Evolutionary conservation across 1,140 invertebrate genomes (phyloP), one percentile per base, ranked within the genome.

Genomic region (Ruditapes philippinarum): DNA sequence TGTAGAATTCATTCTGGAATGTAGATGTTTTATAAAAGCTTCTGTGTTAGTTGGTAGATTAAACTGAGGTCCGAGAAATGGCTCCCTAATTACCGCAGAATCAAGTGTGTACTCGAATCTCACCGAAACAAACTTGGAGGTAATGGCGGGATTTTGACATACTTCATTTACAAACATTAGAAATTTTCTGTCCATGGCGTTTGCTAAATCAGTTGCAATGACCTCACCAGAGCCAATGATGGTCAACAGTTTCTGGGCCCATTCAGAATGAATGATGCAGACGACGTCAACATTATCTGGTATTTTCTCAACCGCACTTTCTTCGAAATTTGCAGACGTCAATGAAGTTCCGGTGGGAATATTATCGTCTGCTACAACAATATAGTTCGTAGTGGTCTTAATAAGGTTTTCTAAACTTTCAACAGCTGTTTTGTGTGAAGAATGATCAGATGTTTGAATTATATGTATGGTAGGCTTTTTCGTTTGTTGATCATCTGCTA

Each of bases 21-120:
- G 28, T 33, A 83, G 42, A 49, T 83, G 80, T 68, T 65, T 83
- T 28, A 83, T 25, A 17, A 83, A 68, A 19, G 80, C 80, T n/a
- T 83, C 62, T 1, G 42, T 83, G 28, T 83, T 83, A 19, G 14
- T 28, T 0, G 80, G 80, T 25, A 83, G 42, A n/a, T 62, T 83
- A 60, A 83, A 83, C 28, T 42, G 25, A 0, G 62, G 57, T 12
- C 80, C 80, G 5, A 83, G 57, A 33, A 83, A 83, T 83, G 80
- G 80, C 42, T 83, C 38, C 28, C 62, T 36, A 22, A 83, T 83
- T 2, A 83, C 12, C 0, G 57, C 33, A 9, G 33, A 40, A 14
- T 65, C 57, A 4, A 38, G 40, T 7, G 80, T 65, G 42, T 83
- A 83, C 25, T 68, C 62, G 40, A 68, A 83, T 28, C 62, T 22